Conservation (phyloP, 2,113 vertebrate species). For the Brachyhypopomus occidentalis region DNA sequence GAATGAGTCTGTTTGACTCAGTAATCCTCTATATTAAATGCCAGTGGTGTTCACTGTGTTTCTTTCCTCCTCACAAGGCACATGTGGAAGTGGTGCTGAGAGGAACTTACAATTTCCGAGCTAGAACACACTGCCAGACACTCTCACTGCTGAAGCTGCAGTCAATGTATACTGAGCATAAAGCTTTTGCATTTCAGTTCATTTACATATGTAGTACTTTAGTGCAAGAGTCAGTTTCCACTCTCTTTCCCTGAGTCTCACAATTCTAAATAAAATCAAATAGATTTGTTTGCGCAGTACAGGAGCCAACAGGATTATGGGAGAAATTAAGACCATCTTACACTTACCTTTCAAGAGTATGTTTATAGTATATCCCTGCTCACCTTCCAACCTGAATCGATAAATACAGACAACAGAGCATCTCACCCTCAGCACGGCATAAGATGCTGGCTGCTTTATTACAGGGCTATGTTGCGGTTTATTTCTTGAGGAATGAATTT, state of each 20-base stretch:
- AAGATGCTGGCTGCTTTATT: conserved; percentile 36
- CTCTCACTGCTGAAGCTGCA: conserved; percentile 4
- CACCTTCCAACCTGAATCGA: conserved; percentile 15
- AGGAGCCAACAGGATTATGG: conserved; percentile 4
- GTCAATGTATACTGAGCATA: conserved; percentile 20
- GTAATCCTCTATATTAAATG: conserved; percentile 42
- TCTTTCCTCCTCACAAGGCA: background rate
- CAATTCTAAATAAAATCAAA: conserved; percentile 39
- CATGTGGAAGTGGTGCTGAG: background rate
- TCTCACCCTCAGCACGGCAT: background rate
- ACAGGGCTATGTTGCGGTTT: conserved; percentile 25
- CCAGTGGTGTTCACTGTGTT: conserved; percentile 21
- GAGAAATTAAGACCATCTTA: conserved; percentile 16
- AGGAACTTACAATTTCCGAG: conserved; percentile 7
- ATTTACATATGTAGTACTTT: conserved; percentile 13
- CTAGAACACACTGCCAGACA: background rate
- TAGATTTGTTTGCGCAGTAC: conserved; percentile 50
- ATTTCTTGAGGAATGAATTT: conserved; percentile 47
- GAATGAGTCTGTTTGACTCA: conserved; percentile 18
- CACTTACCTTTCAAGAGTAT: conserved; percentile 1
- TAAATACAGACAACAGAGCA: background rate
- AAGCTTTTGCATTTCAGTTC: conserved; percentile 29
- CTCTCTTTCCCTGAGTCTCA: conserved; percentile 1
- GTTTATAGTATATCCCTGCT: background rate
- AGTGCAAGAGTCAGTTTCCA: background rate